Percentiles rank a stretch among this genome's conserved stretches.
Evolutionary conservation across 2,797 vertebrate genomes (phyloP).

Genomic region (Pipistrellus nathusii): DNA sequence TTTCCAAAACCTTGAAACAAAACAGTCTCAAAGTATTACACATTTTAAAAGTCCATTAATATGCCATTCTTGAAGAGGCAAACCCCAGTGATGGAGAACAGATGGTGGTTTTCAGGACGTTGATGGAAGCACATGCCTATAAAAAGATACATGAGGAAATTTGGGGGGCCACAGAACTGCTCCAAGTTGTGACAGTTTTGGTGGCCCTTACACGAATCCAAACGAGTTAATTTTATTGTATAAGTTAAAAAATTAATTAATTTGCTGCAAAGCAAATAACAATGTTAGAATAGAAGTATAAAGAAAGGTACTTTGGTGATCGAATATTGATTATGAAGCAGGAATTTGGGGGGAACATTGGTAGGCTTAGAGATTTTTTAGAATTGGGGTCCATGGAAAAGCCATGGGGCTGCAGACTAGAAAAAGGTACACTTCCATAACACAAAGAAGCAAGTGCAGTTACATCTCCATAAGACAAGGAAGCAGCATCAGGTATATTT

Average conservation of each 20-base stretch:
- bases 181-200: background rate
- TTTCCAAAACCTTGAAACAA: conserved; percentile 25
- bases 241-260: conserved; percentile 21
- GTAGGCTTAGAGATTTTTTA: no score
- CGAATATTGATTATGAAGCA: background rate
- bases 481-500: no score
- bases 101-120: background rate
- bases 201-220: background rate
- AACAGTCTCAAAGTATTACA: background rate
- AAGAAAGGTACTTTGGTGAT: background rate
- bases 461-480: no score
- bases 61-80: background rate
- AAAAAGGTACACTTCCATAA: no score
- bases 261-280: background rate
- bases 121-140: background rate
- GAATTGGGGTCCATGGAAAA: no score
- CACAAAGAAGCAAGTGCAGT: no score
- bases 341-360: no score
- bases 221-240: background rate
- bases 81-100: background rate
- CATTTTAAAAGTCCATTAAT: background rate
- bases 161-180: rapidly evolving
- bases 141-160: background rate
- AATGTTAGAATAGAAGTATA: background rate
- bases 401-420: no score